Base-by-base conservation (phyloP, 2,113 vertebrate species). In the Gopherus evgoodei region DNA sequence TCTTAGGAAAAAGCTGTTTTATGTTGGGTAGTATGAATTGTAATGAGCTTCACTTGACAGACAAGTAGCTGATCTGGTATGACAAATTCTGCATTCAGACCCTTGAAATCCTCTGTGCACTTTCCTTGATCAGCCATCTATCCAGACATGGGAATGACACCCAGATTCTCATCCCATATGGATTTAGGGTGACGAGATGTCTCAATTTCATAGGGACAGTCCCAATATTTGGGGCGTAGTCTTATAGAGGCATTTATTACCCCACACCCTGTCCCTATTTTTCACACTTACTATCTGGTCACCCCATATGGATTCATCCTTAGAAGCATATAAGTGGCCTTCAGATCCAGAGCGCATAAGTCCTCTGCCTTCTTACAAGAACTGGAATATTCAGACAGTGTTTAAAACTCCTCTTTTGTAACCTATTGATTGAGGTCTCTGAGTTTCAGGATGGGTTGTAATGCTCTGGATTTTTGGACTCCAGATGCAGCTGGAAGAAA, bases 291-390 rank as follows among this genome's bases (percentile, higher is more conserved):
- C 29, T 62, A 16, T 31, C 59, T 62, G 29, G 29, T 75, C 69
- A 75, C 8, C 24, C 62, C 62, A 56, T 47, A 62, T 38, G 50
- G 31, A 14, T 35, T 76, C 42, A 76, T 69, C 62, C 24, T 76
- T 76, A 25, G 24, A 76, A 25, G 38, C 2, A 1, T 1, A 0
- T 42, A 49, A 75, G 31, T 9, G 78, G 35, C 8, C 13, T 19
- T 0, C 9, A 38, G 90, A 94, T 72, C 86, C 25, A 21, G 25
- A 54, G 24, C 2, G 8, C 35, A 4, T 47, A 27, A 31, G 1
- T 76, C 72, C 21, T 76, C 72, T 76, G 38, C 22, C 22, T 6
- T 13, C 11, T 42, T 42, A 75, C 22, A 76, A 83, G 52, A 38
- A 78, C 76, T 87, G 80, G 78, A 21, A 86, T 76, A 49, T 25